These are phyloP conservation scores for Phenganax subtilis DNA, from an alignment of 92 coral and sea anemone species.

Conservation along the genomic window DNA sequence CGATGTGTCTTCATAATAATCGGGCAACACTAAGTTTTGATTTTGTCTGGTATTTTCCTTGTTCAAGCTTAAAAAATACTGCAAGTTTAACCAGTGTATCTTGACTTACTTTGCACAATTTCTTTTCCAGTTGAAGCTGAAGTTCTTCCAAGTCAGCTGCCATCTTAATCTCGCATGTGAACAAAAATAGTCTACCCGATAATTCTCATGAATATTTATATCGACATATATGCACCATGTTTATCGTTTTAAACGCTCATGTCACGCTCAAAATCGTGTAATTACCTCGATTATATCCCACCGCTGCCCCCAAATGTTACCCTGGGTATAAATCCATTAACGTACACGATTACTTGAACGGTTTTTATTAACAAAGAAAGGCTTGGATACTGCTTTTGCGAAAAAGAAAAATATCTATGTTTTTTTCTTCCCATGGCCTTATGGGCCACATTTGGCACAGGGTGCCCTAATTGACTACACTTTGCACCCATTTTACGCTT, in stretches of 20 bases:
- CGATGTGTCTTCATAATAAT: neutral
- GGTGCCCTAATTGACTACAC: conserved; percentile 24
- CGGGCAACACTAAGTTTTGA: conserved; percentile 2
- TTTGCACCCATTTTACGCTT: too few species aligned
- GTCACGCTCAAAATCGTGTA: neutral
- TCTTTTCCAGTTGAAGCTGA: conserved; percentile 5
- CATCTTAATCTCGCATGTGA: neutral
- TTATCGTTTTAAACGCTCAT: conserved; percentile 7
- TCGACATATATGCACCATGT: conserved; percentile 2
- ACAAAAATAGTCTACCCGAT: neutral
- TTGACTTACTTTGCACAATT: conserved; percentile 1
- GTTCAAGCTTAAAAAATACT: conserved; percentile 2
- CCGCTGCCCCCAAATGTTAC: neutral
- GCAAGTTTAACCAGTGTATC: conserved; percentile 10
- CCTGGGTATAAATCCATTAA: too few species aligned
- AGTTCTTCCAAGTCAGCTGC: conserved; percentile 11
- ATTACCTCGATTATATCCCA: conserved; percentile 2
- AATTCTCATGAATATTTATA: conserved; percentile 1
- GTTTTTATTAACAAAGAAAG: too few species aligned
- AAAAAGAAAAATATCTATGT: too few species aligned
- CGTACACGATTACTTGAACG: too few species aligned
- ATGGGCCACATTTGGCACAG: conserved; percentile 33
- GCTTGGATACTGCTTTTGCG: too few species aligned
- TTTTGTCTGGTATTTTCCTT: conserved; percentile 1
- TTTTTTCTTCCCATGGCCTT: neutral